Base-by-base conservation (phyloP, 2,888 invertebrate species). In the Hyposoter dolosus region DNA sequence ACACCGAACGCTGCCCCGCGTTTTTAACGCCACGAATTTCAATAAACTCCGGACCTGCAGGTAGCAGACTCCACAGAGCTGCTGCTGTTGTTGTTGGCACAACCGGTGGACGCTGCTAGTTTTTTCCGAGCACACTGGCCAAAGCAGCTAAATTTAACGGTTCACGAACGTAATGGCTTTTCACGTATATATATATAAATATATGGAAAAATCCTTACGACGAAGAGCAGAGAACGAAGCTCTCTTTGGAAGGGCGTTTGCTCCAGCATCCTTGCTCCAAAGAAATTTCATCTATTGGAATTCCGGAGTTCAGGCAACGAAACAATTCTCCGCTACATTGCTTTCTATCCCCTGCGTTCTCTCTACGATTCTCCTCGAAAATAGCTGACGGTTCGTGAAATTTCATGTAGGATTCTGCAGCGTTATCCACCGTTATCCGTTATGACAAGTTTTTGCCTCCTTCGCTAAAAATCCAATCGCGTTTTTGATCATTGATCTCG, bases 21-120 rank as follows among this genome's bases (percentile, higher is more conserved):
- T 88, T 88, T 88, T 87, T 85, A 86, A 85, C 85, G 82, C 77
- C 84, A 85, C 74, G 83, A 88, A 89, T 90, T 90, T 90, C 90
- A 88, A 91, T 89, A 86, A 89, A 76, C 82, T 80, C 81, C 23
- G n/a, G 56, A 78, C 53, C 15, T 9, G 12, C 32, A 71, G 79
- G 82, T 80, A 45, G 63, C 40, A 45, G 82, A 35, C 66, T 56
- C 43, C 66, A 53, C 69, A 53, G 32, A 53, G 79, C 63, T 78
- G 79, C 56, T 78, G 85, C 80, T 60, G 77, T 66, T 83, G 28
- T 72, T 68, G 77, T 47, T 77, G 77, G 43, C 68, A 50, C 17
- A 79, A 72, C 50, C 60, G 69, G 72, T 19, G 63, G 56, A 53
- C 32, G 63, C 43, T 40, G 28, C 63, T 69, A 53, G 50, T 82